Conservation (phyloP, 2,888 invertebrate species). For the Corbicula japonica region DNA sequence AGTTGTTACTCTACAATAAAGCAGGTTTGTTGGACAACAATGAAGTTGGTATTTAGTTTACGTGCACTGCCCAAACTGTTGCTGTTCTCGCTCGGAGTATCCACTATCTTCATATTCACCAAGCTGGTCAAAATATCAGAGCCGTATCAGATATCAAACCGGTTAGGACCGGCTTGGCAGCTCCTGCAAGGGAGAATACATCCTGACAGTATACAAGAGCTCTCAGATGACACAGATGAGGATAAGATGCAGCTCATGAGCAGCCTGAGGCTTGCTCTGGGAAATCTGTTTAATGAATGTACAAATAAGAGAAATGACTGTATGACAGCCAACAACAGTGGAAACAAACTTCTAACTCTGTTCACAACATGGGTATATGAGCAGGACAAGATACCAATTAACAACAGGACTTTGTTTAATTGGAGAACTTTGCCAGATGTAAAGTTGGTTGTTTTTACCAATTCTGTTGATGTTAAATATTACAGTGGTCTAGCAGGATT, state of each 20-base stretch:
- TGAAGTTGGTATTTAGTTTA: too few species aligned
- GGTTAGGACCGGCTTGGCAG: too few species aligned
- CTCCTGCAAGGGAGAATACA: too few species aligned
- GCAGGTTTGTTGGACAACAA: too few species aligned
- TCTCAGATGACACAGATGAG: constrained; percentile 37
- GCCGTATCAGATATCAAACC: too few species aligned
- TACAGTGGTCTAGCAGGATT: constrained; percentile 47
- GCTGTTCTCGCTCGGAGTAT: background rate
- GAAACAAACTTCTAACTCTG: constrained; percentile 54
- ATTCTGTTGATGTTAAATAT: constrained; percentile 44
- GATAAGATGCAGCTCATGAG: constrained; percentile 36
- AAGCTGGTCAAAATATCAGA: too few species aligned
- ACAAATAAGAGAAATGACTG: background rate
- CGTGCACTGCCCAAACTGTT: background rate
- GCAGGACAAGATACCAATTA: constrained; percentile 58
- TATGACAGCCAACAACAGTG: background rate
- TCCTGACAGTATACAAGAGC: constrained; percentile 32
- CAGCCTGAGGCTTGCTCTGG: constrained; percentile 19
- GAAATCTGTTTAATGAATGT: constrained; percentile 1
- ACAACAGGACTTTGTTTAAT: constrained; percentile 60
- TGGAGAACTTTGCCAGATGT: constrained; percentile 54
- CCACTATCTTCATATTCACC: background rate
- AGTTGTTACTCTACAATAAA: too few species aligned
- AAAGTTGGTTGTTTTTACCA: constrained; percentile 58
- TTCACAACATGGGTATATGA: constrained; percentile 66